Conservation (phyloP, 2,113 vertebrate genomes). For the Oreochromis tanganicae region DNA sequence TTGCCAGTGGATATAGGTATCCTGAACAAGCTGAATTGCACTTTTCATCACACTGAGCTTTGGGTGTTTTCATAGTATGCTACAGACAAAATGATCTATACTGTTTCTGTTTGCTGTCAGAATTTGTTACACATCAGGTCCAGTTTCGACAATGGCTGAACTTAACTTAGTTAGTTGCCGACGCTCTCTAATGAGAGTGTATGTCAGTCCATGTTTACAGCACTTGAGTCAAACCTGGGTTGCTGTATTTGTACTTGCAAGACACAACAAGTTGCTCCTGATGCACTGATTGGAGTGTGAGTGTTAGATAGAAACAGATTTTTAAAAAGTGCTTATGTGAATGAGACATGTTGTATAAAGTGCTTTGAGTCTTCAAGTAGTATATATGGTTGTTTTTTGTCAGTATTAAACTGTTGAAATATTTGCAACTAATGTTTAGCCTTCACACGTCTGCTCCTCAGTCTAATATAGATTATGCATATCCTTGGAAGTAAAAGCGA, state of each 20-base stretch:
- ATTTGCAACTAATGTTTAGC: background rate
- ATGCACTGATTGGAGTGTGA: background rate
- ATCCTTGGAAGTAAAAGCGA: background rate
- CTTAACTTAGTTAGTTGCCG: background rate
- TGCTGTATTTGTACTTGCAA: background rate
- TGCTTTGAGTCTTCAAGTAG: background rate
- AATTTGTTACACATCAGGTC: background rate
- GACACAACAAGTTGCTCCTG: background rate
- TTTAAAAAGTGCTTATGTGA: background rate
- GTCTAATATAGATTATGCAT: background rate
- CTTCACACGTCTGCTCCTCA: background rate
- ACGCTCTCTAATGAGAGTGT: background rate
- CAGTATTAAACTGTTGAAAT: background rate
- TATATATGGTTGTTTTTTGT: background rate
- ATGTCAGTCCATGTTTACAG: background rate
- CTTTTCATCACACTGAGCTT: background rate
- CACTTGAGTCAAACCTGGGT: background rate
- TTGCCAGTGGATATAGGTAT: background rate
- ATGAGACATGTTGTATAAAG: background rate
- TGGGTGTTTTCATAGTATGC: background rate
- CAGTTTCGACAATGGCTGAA: background rate
- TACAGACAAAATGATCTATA: background rate
- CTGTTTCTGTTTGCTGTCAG: background rate
- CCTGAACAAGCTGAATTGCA: background rate
- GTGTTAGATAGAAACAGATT: background rate